phyloP scores from a whole-genome alignment of 2,888 invertebrate genomes.

The Pyrrhosoma nymphula region DNA sequence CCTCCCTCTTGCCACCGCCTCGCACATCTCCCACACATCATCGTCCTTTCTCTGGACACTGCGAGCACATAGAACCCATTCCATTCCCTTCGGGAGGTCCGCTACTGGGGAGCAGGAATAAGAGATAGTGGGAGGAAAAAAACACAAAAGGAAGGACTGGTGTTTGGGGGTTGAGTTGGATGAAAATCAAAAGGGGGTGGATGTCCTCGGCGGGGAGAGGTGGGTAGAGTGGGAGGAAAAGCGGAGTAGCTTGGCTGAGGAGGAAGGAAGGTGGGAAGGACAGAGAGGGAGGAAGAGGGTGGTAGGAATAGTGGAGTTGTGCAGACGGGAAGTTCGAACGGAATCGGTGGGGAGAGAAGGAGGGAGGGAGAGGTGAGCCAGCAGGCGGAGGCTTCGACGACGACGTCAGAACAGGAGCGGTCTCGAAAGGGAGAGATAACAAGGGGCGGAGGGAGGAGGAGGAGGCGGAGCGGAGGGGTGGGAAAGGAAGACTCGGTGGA shows the following conservation, averaged over 20 bases:
- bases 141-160: not conserved
- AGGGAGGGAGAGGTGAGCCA: not conserved
- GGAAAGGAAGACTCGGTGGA: not conserved
- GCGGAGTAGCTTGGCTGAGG: not conserved
- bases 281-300: not conserved
- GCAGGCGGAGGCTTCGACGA: not conserved
- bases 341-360: not conserved
- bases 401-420: not conserved
- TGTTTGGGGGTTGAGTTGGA: not conserved
- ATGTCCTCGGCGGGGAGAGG: too few species aligned
- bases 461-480: not conserved
- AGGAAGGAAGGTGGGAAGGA: not conserved
- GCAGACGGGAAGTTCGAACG: not conserved
- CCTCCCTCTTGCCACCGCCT: not conserved
- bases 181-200: too few species aligned
- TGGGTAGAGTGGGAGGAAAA: not conserved
- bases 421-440: not conserved
- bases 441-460: not conserved
- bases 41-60: not conserved
- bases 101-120: too few species aligned
- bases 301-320: not conserved
- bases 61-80: not conserved
- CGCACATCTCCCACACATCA: not conserved
- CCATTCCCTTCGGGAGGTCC: constrained; percentile 17
- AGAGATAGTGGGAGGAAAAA: not conserved